These are phyloP conservation scores for Pocillopora verrucosa DNA, from an alignment of 64 coral and sea anemone genomes.

Conservation along the genomic window DNA sequence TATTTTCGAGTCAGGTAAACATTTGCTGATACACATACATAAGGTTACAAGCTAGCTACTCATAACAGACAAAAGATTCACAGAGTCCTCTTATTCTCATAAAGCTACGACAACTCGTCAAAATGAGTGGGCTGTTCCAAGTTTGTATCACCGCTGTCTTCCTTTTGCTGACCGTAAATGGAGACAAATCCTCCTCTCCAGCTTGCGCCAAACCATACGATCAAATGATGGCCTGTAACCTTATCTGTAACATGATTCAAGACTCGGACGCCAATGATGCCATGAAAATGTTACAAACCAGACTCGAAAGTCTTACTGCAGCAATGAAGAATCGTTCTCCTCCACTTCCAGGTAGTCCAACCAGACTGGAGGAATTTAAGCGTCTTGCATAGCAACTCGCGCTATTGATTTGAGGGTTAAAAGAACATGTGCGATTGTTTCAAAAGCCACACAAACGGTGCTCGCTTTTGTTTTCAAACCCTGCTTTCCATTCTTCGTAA, in stretches of 20 bases:
- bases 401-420: too few species aligned
- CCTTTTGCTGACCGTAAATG: not conserved
- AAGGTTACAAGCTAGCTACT: too few species aligned
- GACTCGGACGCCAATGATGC: not conserved
- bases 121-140: not conserved
- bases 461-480: not conserved
- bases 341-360: not conserved
- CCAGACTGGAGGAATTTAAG: too few species aligned
- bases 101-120: not conserved
- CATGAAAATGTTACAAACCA: conserved; percentile 9
- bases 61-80: too few species aligned
- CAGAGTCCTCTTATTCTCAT: too few species aligned
- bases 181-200: not conserved
- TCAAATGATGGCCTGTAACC: not conserved
- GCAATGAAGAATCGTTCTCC: not conserved
- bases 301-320: not conserved
- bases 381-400: too few species aligned
- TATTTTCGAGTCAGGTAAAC: too few species aligned
- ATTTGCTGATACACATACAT: too few species aligned
- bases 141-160: not conserved
- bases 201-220: not conserved
- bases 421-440: too few species aligned
- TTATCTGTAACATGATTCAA: not conserved
- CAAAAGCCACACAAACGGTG: too few species aligned
- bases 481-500: not conserved